Evolutionary conservation across 2,888 invertebrate genomes (phyloP), one percentile per base, ranked within the genome.

Genomic region (Troglohyphantes excavatus): DNA sequence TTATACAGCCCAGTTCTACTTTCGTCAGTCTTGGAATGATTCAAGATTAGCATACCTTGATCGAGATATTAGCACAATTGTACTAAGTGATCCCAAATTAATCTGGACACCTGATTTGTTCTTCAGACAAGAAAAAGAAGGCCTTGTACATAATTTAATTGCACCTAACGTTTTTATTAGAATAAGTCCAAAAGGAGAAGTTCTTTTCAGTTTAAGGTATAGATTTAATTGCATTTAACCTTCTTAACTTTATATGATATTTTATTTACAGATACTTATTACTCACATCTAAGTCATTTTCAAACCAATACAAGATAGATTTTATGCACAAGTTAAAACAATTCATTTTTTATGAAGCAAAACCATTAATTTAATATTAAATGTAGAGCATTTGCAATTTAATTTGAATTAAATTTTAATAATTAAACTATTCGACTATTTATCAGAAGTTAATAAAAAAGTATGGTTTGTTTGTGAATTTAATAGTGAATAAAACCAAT

Each of bases 71-170:
- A n/a, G 21, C 21, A 9, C 70, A 11, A 11, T 78, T 5, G 3
- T 68, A 23, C 19, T 78, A 1, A 67, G 19, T n/a, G 84, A 65
- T 33, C 33, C 63, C 2, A 17, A 53, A 11, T 6, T 27, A 1
- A 79, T 90, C 11, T 90, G 90, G 90, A 78, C 53, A 23, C 90
- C 90, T 7, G 90, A 90, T 67, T 79, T 90, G n/a, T 90, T 90
- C 29, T 84, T 90, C 27, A 59, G 72, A 2, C 63, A 84, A 73
- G 84, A 83, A 21, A 70, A 73, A 59, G 39, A 65, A 59, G 90
- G 84, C 2, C 23, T 27, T n/a, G 21, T 59, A 1, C 78, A 90
- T 6, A 23, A 53, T 6, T 2, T 84, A 17, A 72, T 79, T 3
- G 27, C 9, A 5, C 79, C 90, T 0, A 84, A 90, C 59, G 6